These are phyloP conservation scores for Acanthurus tractus DNA, from an alignment of 2,797 vertebrate species.

Conservation along the genomic window DNA sequence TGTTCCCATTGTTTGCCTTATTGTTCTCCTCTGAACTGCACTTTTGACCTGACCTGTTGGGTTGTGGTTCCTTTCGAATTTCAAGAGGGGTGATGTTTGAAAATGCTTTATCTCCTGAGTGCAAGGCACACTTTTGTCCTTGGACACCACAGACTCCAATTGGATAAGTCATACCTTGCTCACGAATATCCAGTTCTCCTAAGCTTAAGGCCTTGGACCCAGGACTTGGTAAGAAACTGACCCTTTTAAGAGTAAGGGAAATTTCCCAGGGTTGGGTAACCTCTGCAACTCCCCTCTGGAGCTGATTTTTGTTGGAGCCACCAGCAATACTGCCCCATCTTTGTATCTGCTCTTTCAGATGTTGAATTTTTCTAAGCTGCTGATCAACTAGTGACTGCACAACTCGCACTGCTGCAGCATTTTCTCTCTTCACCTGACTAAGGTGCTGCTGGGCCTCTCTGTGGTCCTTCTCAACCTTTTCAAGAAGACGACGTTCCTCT, in stretches of 20 bases:
- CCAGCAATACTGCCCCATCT: slow-evolving; percentile 76
- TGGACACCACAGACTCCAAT: slow-evolving; percentile 82
- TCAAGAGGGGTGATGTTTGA: slow-evolving; percentile 73
- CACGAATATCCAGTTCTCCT: slow-evolving; percentile 77
- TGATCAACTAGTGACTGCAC: slow-evolving; percentile 81
- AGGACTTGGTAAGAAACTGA: slow-evolving; percentile 67
- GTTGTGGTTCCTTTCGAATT: slow-evolving; percentile 75
- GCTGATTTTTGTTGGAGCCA: slow-evolving; percentile 77
- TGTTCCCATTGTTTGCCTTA: slow-evolving; percentile 64
- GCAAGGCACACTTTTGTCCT: slow-evolving; percentile 84
- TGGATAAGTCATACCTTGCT: slow-evolving; percentile 82
- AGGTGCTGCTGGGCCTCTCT: slow-evolving; percentile 75
- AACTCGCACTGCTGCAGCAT: slow-evolving; percentile 77
- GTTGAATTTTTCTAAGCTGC: slow-evolving; percentile 79
- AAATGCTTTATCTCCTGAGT: slow-evolving; percentile 77
- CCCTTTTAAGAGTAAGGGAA: slow-evolving; percentile 83
- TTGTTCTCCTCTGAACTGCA: slow-evolving; percentile 53
- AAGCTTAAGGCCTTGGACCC: slow-evolving; percentile 65
- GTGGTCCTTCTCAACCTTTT: slow-evolving; percentile 80
- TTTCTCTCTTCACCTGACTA: slow-evolving; percentile 83
- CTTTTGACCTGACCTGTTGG: slow-evolving; percentile 57
- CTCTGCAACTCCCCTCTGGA: slow-evolving; percentile 77
- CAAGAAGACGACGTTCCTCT: slow-evolving; percentile 81
- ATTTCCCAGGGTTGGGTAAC: slow-evolving; percentile 85
- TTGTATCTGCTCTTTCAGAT: slow-evolving; percentile 81